A percentile compares a stretch with the other conserved stretches of the same genome.
Evolutionary conservation across 2,113 vertebrate species (phyloP).

Genomic region (Siniperca knerii): DNA sequence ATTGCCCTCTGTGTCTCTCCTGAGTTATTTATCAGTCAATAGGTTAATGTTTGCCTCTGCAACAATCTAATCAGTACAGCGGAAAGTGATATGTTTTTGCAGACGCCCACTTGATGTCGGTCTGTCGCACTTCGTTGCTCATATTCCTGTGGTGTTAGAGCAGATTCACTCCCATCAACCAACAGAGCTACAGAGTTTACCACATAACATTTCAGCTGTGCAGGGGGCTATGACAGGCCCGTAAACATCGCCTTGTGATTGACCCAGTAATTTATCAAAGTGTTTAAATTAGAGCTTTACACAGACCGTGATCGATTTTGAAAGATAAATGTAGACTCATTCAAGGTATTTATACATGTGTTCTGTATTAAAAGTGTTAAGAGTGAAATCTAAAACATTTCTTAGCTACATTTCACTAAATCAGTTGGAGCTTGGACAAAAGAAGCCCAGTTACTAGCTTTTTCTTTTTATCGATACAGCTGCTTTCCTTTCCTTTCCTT

Average conservation of each 20-base stretch:
- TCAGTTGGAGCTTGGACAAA: neutral
- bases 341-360: neutral
- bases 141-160: constrained; percentile 66
- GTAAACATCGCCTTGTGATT: neutral
- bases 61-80: constrained; percentile 61
- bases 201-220: constrained; percentile 23
- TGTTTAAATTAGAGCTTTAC: neutral
- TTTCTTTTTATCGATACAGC: neutral
- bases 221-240: neutral
- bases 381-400: neutral
- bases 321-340: too few species aligned
- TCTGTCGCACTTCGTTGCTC: constrained; percentile 53
- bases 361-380: neutral
- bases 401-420: neutral
- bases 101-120: constrained; percentile 75
- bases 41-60: constrained; percentile 58
- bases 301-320: neutral
- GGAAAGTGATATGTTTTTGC: constrained; percentile 71
- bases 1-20: neutral
- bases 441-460: constrained; percentile 9
- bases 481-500: constrained; percentile 9
- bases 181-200: constrained; percentile 26
- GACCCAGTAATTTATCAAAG: neutral
- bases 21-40: constrained; percentile 12
- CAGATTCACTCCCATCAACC: constrained; percentile 41